Evolutionary conservation across 2,888 invertebrate genomes (phyloP).

Genomic region (Morpho deidamia): DNA sequence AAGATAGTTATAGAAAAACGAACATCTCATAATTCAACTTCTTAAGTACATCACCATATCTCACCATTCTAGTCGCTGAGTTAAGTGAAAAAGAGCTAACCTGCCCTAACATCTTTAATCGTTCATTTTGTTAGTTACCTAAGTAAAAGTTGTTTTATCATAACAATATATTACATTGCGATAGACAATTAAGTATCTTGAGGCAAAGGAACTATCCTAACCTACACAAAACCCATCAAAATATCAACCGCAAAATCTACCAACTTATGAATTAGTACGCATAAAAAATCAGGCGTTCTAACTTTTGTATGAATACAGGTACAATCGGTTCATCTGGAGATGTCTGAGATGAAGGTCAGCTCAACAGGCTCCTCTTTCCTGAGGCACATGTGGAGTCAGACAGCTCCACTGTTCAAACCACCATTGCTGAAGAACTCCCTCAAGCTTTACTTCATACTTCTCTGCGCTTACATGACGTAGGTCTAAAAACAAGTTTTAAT

Average conservation of each 20-base stretch:
- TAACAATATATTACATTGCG: too few species aligned
- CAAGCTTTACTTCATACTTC: slow-evolving; percentile 52
- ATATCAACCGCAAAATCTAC: background rate
- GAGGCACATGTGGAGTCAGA: slow-evolving; percentile 57
- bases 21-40: too few species aligned
- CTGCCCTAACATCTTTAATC: too few species aligned
- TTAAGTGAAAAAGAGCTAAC: too few species aligned
- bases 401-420: slow-evolving; percentile 56
- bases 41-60: too few species aligned
- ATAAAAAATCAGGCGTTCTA: too few species aligned
- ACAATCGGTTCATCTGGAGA: slow-evolving; percentile 39
- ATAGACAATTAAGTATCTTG: too few species aligned
- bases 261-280: too few species aligned
- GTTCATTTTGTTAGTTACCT: too few species aligned
- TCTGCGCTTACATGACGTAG: slow-evolving; percentile 65
- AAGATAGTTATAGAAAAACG: background rate
- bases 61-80: too few species aligned
- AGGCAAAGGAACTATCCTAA: background rate
- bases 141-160: too few species aligned
- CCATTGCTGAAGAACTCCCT: slow-evolving; percentile 53
- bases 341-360: slow-evolving; percentile 21
- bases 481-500: slow-evolving; percentile 21
- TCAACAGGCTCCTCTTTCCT: slow-evolving; percentile 33
- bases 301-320: slow-evolving; percentile 34
- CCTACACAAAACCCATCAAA: background rate